A percentile compares a stretch with the other conserved stretches of the same genome.
Conservation (phyloP, 2,888 invertebrate species). For the Rhabditoides inermis region DNA sequence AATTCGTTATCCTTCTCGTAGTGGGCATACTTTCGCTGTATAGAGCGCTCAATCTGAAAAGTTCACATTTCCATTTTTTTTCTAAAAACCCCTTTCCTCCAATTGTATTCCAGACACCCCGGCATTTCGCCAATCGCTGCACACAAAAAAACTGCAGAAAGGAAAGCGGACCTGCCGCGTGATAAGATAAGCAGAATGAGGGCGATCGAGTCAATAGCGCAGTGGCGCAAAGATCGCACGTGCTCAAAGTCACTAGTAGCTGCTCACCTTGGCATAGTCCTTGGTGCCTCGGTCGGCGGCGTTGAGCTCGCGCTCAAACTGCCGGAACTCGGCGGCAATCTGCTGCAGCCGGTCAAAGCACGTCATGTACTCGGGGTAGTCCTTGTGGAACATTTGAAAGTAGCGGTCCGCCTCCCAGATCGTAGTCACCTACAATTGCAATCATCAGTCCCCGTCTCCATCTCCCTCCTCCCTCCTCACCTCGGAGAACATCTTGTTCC, state of each 20-base stretch:
- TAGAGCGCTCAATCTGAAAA: slow-evolving; percentile 7
- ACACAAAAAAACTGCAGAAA: too few relatives aligned
- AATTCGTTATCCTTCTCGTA: slow-evolving; percentile 26
- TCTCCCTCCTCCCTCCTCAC: slow-evolving; percentile 8
- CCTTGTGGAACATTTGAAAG: slow-evolving; percentile 25
- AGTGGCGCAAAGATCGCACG: not conserved
- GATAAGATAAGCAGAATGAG: too few relatives aligned
- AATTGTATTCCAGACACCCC: slow-evolving; percentile 1
- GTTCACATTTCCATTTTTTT: not conserved
- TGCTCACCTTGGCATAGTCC: slow-evolving; percentile 13
- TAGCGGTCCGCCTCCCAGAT: slow-evolving; percentile 21
- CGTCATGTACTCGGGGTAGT: slow-evolving; percentile 35
- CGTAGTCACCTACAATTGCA: slow-evolving; percentile 18
- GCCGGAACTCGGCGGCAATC: slow-evolving; percentile 15
- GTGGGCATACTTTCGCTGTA: slow-evolving; percentile 11
- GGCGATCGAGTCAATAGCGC: too few relatives aligned
- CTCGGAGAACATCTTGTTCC: slow-evolving; percentile 24
- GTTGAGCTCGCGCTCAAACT: slow-evolving; percentile 6
- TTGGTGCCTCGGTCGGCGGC: not conserved
- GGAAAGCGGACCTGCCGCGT: too few relatives aligned
- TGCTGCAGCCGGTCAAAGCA: slow-evolving; percentile 16
- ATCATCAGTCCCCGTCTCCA: slow-evolving; percentile 11
- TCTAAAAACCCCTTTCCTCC: not conserved
- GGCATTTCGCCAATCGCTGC: not conserved
- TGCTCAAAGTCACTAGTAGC: too few relatives aligned